Base-by-base conservation (phyloP, 1,140 invertebrate species). In the Hylaeus volcanicus region DNA sequence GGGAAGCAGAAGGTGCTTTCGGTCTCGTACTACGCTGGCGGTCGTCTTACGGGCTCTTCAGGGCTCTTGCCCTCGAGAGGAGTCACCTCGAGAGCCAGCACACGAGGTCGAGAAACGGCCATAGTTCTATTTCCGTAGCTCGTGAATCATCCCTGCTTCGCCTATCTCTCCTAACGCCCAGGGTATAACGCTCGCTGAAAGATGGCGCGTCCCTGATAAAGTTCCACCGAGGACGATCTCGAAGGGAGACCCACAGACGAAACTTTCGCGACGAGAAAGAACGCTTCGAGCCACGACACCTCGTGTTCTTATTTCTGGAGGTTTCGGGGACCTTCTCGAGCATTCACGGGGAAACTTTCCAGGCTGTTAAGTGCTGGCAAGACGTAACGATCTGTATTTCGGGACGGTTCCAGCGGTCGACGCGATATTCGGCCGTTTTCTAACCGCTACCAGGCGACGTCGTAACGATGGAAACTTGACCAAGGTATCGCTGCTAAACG, bases 71-170 rank as follows among this genome's bases (percentile, higher is more conserved):
- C 82, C 88, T 83, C 74, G 76, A 73, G 80, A 82, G 61, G 84
- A 86, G 88, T 82, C 88, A 88, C 89, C 85, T 82, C 82, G 87
- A 92, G 86, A 87, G 82, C 84, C 88, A 79, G 69, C 66, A 80
- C 79, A 83, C 79, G 83, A 80, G 84, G 83, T 88, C 79, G 74
- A 88, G 85, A 88, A 88, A 87, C 82, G 85, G 87, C 88, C 89
- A 88, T 89, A 90, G 87, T 93, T 93, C 92, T 93, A 93, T 93
- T 93, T 91, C 89, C 89, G 92, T 90, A 84, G 84, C 88, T 90
- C 89, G 90, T 92, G 92, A 93, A 93, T 93, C 92, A 93, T 91
- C 88, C 87, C 87, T 80, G 85, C 84, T 81, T 89, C 89, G 88
- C 89, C 88, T 92, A 92, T 91, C 90, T 90, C 84, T 68, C 74